Evolutionary conservation across 2,888 invertebrate genomes (phyloP).

Genomic region (Hedychridium roseum): DNA sequence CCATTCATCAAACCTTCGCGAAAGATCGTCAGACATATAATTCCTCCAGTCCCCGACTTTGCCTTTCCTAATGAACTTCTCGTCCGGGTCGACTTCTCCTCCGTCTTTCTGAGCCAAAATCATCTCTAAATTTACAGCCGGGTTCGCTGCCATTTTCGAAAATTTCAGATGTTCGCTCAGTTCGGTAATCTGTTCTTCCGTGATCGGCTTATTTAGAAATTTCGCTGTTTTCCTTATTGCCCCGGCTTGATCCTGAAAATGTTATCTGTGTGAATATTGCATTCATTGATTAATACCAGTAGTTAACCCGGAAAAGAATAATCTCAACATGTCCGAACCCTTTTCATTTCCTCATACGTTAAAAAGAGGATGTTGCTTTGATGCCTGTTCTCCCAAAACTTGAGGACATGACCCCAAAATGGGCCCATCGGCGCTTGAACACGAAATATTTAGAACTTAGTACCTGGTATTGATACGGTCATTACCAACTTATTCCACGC

Average conservation of each 20-base stretch:
- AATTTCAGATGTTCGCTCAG: constrained; percentile 81
- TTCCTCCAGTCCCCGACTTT: constrained; percentile 83
- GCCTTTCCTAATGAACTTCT: constrained; percentile 79
- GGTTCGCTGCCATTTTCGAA: constrained; percentile 82
- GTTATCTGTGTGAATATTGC: background rate
- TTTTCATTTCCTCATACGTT: constrained; percentile 70
- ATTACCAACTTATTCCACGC: constrained; percentile 21
- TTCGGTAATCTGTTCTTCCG: constrained; percentile 72
- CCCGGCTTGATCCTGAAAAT: constrained; percentile 70
- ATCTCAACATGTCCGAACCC: constrained; percentile 41
- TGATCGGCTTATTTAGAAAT: constrained; percentile 75
- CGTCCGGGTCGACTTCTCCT: constrained; percentile 65
- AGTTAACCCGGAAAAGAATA: background rate
- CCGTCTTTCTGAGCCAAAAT: constrained; percentile 68
- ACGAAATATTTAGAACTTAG: constrained; percentile 3
- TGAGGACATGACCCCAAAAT: constrained; percentile 61
- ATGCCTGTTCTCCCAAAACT: constrained; percentile 64
- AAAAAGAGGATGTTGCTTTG: constrained; percentile 68
- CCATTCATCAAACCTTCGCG: constrained; percentile 70
- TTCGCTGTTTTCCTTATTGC: constrained; percentile 75
- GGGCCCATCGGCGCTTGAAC: constrained; percentile 52
- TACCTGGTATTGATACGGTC: background rate
- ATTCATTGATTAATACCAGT: background rate
- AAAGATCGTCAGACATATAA: constrained; percentile 77
- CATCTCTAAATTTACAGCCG: constrained; percentile 78